Base-by-base conservation (phyloP, 2,113 vertebrate species). In the Saguinus imperator region DNA sequence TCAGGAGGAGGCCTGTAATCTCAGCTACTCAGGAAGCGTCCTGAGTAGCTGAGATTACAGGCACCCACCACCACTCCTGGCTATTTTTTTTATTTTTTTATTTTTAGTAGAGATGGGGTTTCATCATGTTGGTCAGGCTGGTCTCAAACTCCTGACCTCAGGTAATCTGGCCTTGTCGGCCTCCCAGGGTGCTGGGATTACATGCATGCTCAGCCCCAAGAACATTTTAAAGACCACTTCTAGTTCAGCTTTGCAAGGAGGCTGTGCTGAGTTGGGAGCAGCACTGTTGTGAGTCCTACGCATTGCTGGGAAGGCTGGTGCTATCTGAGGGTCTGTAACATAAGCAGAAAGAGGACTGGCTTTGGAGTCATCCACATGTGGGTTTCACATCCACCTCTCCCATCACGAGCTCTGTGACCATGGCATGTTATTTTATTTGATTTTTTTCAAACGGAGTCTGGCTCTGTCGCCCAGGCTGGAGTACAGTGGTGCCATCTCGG, bases 221-320 rank as follows among this genome's bases (percentile, higher is more conserved):
- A 14, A 40, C 32, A 8, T 72, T 81, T 55, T 32, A 32, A 37
- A 16, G 5, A 5, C 13, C 16, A 1, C 25, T 18, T 3, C 23
- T 64, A 7, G 4, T 25, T 50, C 85, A 45, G 48, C 73, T 89
- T 43, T 11, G 8, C 16, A 3, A 8, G n/a, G 50, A 87, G 10
- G n/a, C 76, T 43, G 18, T 23, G 79, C 50, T 4, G 43, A 52
- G 25, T 45, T 3, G 8, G 45, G 35, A 48, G 76, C 0, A 4
- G 2, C 4, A 1, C 3, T 1, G 4, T 48, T 18, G 1, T 5
- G 61, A n/a, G 52, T 73, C 40, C 4, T 0, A 0, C 32, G 40
- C 23, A 2, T 58, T 66, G 37, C 75, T 29, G 55, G 35, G 50
- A 21, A 52, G 40, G 27, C 55, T 13, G 21, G 57, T 50, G 29